Conservation (phyloP, 1,140 invertebrate genomes). For the Aethina tumida region DNA sequence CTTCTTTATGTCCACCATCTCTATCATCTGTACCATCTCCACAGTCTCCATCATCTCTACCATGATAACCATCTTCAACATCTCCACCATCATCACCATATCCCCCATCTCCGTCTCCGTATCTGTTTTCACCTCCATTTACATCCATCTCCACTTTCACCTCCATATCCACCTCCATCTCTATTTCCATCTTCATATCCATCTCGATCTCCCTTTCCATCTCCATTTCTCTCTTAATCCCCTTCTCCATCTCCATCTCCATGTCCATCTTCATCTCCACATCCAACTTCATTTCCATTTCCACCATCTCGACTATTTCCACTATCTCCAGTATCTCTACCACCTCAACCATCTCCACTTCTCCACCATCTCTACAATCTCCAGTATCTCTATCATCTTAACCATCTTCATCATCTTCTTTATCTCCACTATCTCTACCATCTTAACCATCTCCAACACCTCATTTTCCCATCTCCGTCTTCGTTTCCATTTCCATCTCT, state of each 20-base stretch:
- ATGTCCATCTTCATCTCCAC: neutral
- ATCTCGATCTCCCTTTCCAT: conserved; percentile 1
- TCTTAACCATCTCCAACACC: neutral
- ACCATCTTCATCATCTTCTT: neutral
- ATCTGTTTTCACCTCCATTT: conserved; percentile 1
- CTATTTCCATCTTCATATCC: conserved; percentile 1
- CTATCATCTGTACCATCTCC: neutral
- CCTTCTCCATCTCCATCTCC: neutral
- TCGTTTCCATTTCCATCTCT: conserved; percentile 1
- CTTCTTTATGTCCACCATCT: conserved; percentile 1
- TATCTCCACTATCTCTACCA: neutral
- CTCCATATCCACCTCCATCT: conserved; percentile 1
- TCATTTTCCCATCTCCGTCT: conserved; percentile 3
- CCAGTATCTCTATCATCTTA: neutral
- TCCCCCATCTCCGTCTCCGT: conserved; percentile 1
- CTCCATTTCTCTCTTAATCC: neutral
- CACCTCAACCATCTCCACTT: neutral
- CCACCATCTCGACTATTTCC: neutral
- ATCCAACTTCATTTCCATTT: neutral
- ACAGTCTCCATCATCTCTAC: conserved; percentile 1
- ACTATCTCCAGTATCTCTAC: neutral
- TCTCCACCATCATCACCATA: neutral
- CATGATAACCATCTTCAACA: neutral
- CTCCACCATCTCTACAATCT: neutral
- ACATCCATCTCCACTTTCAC: neutral